phyloP scores from a whole-genome alignment of 2,888 invertebrate genomes.

The Axea sp. region DNA sequence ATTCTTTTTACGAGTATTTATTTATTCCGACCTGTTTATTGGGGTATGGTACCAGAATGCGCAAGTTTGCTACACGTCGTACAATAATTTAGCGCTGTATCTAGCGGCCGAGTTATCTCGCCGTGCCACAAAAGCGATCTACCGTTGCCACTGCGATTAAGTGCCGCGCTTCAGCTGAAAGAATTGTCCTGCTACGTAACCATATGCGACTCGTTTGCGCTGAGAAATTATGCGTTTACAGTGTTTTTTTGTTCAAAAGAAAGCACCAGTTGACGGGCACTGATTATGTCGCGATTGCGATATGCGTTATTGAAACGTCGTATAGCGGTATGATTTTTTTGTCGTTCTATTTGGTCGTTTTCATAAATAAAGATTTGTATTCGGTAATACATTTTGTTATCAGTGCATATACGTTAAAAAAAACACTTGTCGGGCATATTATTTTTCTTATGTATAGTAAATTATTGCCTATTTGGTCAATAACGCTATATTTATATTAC shows the following conservation, averaged over 20 bases:
- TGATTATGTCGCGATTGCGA: slow-evolving; percentile 24
- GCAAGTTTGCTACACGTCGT: slow-evolving; percentile 9
- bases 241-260: slow-evolving; percentile 2
- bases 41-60: slow-evolving; percentile 21
- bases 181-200: slow-evolving; percentile 53
- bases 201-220: slow-evolving; percentile 47
- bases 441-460: too few species aligned
- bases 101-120: slow-evolving; percentile 49
- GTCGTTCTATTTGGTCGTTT: slow-evolving; percentile 3
- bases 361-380: slow-evolving; percentile 13
- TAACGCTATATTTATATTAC: too few species aligned
- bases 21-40: slow-evolving; percentile 36
- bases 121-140: slow-evolving; percentile 61
- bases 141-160: slow-evolving; percentile 60
- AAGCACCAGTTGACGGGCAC: slow-evolving; percentile 1
- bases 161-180: slow-evolving; percentile 36
- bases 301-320: slow-evolving; percentile 10
- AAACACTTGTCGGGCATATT: too few species aligned
- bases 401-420: too few species aligned
- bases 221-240: slow-evolving; percentile 45
- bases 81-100: slow-evolving; percentile 50
- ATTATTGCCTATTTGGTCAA: too few species aligned
- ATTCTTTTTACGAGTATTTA: slow-evolving; percentile 8
- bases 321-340: slow-evolving; percentile 22
- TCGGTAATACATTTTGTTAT: background rate